phyloP scores from a whole-genome alignment of 2,888 invertebrate genomes.

The Acronicta leporina region DNA sequence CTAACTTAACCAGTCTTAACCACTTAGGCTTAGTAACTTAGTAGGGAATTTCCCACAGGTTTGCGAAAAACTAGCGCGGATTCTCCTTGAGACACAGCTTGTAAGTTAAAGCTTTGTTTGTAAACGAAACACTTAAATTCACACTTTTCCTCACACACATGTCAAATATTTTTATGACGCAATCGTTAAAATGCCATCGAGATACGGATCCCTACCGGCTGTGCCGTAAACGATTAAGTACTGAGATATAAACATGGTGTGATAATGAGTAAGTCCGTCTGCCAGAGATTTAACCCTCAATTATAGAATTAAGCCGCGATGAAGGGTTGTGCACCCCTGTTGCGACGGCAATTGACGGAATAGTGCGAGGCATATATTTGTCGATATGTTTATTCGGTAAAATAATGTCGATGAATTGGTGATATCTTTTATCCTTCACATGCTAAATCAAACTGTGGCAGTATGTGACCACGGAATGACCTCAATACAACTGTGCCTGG shows the following conservation, averaged over 20 bases:
- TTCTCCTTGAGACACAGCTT: too few species aligned
- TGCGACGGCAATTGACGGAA: slow-evolving; percentile 68
- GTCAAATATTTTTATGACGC: slow-evolving; percentile 50
- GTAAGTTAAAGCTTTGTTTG: too few species aligned
- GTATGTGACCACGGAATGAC: too few species aligned
- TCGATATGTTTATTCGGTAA: slow-evolving; percentile 15
- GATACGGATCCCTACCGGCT: slow-evolving; percentile 65
- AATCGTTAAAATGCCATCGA: slow-evolving; percentile 70
- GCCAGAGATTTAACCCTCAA: slow-evolving; percentile 87
- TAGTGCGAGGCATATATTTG: slow-evolving; percentile 50
- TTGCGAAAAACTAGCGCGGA: too few species aligned
- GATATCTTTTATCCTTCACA: neutral
- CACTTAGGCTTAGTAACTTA: too few species aligned
- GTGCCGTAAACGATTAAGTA: slow-evolving; percentile 59
- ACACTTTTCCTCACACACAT: neutral
- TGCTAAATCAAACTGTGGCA: too few species aligned
- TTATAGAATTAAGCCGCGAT: slow-evolving; percentile 85
- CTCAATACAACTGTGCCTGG: too few species aligned
- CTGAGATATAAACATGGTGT: slow-evolving; percentile 73
- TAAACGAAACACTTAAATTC: too few species aligned
- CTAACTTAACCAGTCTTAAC: too few species aligned
- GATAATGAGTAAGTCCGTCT: slow-evolving; percentile 83
- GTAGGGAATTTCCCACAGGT: too few species aligned
- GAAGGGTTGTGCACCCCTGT: slow-evolving; percentile 82
- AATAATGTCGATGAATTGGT: slow-evolving; percentile 3